A percentile compares a stretch with the other conserved stretches of the same genome.
Evolutionary conservation across 1,140 invertebrate species (phyloP).

Genomic region (Drosophila kikkawai): DNA sequence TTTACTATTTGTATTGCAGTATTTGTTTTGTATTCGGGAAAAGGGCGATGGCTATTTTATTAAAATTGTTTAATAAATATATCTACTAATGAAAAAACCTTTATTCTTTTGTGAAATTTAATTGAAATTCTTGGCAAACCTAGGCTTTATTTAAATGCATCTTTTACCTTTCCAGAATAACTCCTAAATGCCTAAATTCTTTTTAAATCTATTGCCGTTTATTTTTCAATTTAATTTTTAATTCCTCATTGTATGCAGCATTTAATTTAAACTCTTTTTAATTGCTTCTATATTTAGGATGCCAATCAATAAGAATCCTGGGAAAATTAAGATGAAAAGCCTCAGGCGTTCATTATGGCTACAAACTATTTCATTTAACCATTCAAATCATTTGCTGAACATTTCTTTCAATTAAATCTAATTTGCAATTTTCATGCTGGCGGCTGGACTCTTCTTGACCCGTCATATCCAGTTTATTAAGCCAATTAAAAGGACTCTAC

Average conservation of each 20-base stretch:
- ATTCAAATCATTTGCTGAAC: not conserved
- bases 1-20: not conserved
- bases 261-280: not conserved
- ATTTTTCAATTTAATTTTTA: not conserved
- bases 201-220: not conserved
- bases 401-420: conserved; percentile 3
- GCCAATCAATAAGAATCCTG: not conserved
- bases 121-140: not conserved
- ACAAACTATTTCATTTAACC: not conserved
- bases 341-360: not conserved
- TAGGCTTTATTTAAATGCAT: too few relatives aligned
- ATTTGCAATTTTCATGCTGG: not conserved
- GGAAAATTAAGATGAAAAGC: not conserved
- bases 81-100: not conserved
- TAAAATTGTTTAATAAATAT: not conserved
- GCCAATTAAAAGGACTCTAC: conserved; percentile 52
- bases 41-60: not conserved
- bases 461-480: conserved; percentile 55
- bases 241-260: not conserved
- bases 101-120: not conserved
- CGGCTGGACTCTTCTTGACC: not conserved
- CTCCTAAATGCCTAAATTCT: too few relatives aligned
- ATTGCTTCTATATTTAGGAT: not conserved
- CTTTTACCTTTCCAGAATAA: too few relatives aligned
- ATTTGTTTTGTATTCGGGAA: not conserved